Base-by-base conservation (phyloP, 2,113 vertebrate genomes). In the Axis porcinus region DNA sequence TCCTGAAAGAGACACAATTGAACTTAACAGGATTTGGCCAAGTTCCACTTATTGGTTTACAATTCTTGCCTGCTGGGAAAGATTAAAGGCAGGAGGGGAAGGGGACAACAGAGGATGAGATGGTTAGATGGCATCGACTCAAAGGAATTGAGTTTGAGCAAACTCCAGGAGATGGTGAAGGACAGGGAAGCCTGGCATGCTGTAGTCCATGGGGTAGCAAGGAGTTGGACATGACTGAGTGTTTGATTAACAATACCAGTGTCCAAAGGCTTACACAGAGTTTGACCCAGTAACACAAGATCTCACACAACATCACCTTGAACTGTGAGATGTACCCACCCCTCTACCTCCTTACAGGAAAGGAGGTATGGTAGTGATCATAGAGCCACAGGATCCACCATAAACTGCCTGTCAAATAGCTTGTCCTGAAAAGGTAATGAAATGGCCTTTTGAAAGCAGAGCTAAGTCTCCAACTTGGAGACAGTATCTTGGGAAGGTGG, bases 261-360 rank as follows among this genome's bases (percentile, higher is more conserved):
- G 25, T 74, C 27, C 25, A 55, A 55, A 16, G 25, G 64, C 23
- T 89, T 55, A 55, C n/a, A 74, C n/a, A 55, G 64, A 28, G 64
- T 43, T 40, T 43, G 10, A 54, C 67, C 10, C 14, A 89, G 33
- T 67, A n/a, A 43, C 4, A 43, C 62, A 55, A 54, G 27, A 55
- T 74, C 25, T 55, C 64, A 74, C 9, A 40, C 25, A 52, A 27
- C n/a, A 28, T 74, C n/a, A 55, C 23, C 50, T 89, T 43, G 16
- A 27, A 40, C 10, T 36, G 19, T 55, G n/a, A 70, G 50, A 43
- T 8, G 62, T 7, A 0, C 58, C 6, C 6, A 3, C 0, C 6
- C 6, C 7, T 0, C 3, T 5, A 4, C 23, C 52, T 10, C 64
- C 55, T 30, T 30, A 74, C 25, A 89, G 64, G 25, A 55, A 89